phyloP scores from a whole-genome alignment of 2,888 invertebrate genomes.

The Caenorhabditis becei region DNA sequence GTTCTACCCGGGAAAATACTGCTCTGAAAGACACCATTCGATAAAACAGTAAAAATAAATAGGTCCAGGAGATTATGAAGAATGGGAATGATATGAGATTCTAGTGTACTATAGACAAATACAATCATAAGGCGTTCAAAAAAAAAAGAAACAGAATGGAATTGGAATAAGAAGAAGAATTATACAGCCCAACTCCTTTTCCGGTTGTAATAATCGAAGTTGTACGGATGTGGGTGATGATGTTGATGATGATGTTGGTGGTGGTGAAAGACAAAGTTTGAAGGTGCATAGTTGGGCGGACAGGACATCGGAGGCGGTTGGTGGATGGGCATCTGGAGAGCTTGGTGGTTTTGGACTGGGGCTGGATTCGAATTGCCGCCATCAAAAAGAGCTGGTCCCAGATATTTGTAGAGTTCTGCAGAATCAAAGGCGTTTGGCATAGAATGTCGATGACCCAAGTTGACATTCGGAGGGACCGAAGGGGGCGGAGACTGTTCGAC shows the following conservation, averaged over 20 bases:
- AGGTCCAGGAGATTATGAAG: constrained; percentile 15
- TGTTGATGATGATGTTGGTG: constrained; percentile 38
- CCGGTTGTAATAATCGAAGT: constrained; percentile 51
- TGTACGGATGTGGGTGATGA: constrained; percentile 28
- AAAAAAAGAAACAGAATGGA: neutral
- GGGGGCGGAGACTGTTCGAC: constrained; percentile 60
- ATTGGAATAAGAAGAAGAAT: neutral
- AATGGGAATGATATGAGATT: constrained; percentile 42
- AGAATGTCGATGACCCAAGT: constrained; percentile 54
- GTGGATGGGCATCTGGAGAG: constrained; percentile 5
- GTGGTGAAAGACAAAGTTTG: constrained; percentile 36
- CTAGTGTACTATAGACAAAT: constrained; percentile 21
- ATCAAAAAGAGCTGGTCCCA: constrained; percentile 59
- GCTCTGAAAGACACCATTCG: constrained; percentile 40
- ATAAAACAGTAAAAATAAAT: constrained; percentile 27
- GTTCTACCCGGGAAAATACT: constrained; percentile 56
- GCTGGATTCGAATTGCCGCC: constrained; percentile 7
- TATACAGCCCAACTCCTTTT: constrained; percentile 64
- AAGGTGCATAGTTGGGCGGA: constrained; percentile 40
- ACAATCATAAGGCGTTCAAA: neutral
- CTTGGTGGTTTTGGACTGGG: constrained; percentile 21
- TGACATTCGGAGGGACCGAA: constrained; percentile 37
- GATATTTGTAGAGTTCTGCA: constrained; percentile 56
- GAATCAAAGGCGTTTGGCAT: constrained; percentile 57
- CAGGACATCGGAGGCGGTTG: constrained; percentile 49